Percentiles rank a stretch among this genome's conserved stretches.
Conservation (phyloP, 2,113 vertebrate species). For the Lophochroa leadbeateri region DNA sequence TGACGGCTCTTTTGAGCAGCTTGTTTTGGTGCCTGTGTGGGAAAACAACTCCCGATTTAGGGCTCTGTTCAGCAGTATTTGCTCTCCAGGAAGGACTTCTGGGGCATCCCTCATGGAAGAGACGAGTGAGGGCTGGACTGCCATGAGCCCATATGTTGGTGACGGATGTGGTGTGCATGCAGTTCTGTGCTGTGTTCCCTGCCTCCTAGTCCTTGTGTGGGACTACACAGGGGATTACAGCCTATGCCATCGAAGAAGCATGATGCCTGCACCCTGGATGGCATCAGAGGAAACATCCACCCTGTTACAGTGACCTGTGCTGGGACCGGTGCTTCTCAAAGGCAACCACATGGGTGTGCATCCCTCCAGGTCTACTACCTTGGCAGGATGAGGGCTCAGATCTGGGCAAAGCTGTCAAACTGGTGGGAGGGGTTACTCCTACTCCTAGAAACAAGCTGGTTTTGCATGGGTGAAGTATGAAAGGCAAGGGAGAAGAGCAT, state of each 20-base stretch:
- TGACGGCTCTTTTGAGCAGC: conserved; percentile 29
- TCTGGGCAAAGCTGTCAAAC: background rate
- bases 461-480: background rate
- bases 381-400: background rate
- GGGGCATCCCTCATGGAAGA: background rate
- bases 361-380: background rate
- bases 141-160: accelerated
- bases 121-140: background rate
- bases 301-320: accelerated
- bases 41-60: conserved; percentile 54
- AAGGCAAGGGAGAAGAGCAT: background rate
- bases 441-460: background rate
- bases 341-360: accelerated
- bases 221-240: background rate
- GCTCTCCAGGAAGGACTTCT: background rate
- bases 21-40: conserved; percentile 35
- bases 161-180: accelerated
- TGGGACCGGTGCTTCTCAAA: background rate
- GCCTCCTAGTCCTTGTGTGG: background rate
- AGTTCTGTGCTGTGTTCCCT: accelerated
- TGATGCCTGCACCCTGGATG: accelerated
- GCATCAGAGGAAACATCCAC: background rate
- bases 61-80: background rate
- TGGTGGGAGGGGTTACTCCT: background rate
- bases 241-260: accelerated